Evolutionary conservation across 2,797 vertebrate genomes (phyloP).

Genomic region (Synanceia verrucosa): DNA sequence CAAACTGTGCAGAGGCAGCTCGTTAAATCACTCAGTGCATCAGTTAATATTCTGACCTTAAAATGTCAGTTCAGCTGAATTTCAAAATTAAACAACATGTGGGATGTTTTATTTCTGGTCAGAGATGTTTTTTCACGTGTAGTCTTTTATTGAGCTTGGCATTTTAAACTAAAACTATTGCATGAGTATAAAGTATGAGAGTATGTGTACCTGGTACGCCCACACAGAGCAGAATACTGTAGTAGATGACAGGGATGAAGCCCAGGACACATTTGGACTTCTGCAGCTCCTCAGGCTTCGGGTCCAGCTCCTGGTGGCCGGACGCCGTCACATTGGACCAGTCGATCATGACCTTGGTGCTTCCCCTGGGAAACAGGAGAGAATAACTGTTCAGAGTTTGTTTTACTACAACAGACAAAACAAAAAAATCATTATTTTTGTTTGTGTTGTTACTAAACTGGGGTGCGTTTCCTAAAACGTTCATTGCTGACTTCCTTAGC

Average conservation of each 20-base stretch:
- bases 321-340: constrained; percentile 75
- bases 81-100: neutral
- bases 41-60: neutral
- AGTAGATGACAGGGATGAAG: constrained; percentile 87
- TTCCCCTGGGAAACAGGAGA: constrained; percentile 36
- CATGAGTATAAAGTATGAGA: neutral
- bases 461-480: too few species aligned
- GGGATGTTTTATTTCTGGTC: neutral
- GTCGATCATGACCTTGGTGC: constrained; percentile 75
- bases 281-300: constrained; percentile 64
- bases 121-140: neutral
- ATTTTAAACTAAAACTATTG: neutral
- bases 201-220: constrained; percentile 89
- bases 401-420: too few species aligned
- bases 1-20: neutral
- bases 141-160: neutral
- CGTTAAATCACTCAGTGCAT: neutral
- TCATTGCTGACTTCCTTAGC: too few species aligned
- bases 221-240: constrained; percentile 90
- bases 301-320: constrained; percentile 51
- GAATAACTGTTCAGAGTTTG: too few species aligned
- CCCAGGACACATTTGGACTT: constrained; percentile 88
- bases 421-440: too few species aligned
- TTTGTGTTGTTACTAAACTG: too few species aligned
- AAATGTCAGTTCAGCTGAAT: neutral